Base-by-base conservation (phyloP, 92 coral and sea anemone species). In the Anthopleura xanthogrammica region DNA sequence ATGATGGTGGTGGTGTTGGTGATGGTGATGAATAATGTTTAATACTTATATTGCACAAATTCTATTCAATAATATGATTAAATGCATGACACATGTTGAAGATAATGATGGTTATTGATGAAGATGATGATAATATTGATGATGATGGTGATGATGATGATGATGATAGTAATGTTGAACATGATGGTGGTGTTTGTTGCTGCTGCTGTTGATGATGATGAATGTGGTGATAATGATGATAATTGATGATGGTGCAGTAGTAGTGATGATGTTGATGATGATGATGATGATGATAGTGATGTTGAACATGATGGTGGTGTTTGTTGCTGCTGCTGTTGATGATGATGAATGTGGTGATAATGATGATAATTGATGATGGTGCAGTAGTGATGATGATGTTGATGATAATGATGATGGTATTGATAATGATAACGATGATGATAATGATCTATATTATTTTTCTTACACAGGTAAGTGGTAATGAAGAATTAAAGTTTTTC, bases 401-500 rank as follows among this genome's bases (percentile, higher is more conserved):
- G 70, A 20, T 62, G 70, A 16, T 58, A n/a, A 17, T 58, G 64
- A 14, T 58, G 64, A 58, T 58, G 50, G 50, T 46, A 13, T 9
- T 54, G 58, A 54, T 54, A 13, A 54, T 54, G 58, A 50, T 50
- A 50, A 50, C 65, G 7, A 19, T 62, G 70, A 19, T 62, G 70
- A 19, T n/a, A 9, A 46, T 46, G 9, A 46, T 5, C 9, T 5
- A 46, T 46, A 2, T 5, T 46, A 16, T 80, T 54, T 83, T 4
- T 42, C 14, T 56, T 23, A 84, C 68, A 65, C 78, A 95, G 98
- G 82, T 89, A 11, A 91, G 95, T 77, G 93, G 88, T 39, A 85
- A 85, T 78, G 86, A 85, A 75, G 90, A 90, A 71, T 79, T 96
- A 65, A 90, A 93, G 65, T 96, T 91, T 80, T 92, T 89, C 82